Percentiles rank a stretch among this genome's conserved stretches.
phyloP scores from a whole-genome alignment of 2,113 vertebrate genomes.

The Atrichornis clamosus region DNA sequence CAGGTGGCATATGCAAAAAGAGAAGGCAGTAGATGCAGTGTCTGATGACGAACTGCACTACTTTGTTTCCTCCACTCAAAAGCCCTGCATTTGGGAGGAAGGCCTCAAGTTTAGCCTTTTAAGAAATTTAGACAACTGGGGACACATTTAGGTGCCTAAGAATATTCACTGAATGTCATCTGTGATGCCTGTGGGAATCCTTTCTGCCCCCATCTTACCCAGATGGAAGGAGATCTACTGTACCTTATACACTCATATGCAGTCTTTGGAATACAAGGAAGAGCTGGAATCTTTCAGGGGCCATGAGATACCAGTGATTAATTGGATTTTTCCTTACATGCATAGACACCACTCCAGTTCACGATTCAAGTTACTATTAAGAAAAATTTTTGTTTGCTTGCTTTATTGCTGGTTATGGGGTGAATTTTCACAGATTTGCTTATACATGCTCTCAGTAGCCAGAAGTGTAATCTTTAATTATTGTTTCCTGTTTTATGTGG shows the following conservation, averaged over 20 bases:
- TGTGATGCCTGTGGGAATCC: background rate
- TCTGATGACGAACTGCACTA: background rate
- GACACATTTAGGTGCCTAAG: background rate
- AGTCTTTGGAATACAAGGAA: background rate
- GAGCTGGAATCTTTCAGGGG: background rate
- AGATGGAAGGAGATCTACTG: background rate
- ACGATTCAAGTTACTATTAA: background rate
- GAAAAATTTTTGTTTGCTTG: background rate
- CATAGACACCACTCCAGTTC: background rate
- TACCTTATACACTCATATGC: no score
- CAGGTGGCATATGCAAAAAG: background rate
- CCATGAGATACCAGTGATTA: background rate
- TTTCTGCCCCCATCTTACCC: no score
- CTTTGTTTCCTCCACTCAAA: background rate
- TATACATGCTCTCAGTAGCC: background rate
- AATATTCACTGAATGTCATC: background rate
- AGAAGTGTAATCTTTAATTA: background rate
- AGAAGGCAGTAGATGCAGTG: background rate
- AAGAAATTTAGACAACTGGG: background rate
- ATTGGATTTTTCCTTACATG: background rate
- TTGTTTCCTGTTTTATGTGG: background rate
- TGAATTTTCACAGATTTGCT: background rate
- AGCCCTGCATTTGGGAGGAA: fast-evolving
- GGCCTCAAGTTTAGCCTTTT: background rate
- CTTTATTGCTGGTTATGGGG: background rate